Evolutionary conservation across 2,888 invertebrate genomes (phyloP).

Genomic region (Melipona beecheii): DNA sequence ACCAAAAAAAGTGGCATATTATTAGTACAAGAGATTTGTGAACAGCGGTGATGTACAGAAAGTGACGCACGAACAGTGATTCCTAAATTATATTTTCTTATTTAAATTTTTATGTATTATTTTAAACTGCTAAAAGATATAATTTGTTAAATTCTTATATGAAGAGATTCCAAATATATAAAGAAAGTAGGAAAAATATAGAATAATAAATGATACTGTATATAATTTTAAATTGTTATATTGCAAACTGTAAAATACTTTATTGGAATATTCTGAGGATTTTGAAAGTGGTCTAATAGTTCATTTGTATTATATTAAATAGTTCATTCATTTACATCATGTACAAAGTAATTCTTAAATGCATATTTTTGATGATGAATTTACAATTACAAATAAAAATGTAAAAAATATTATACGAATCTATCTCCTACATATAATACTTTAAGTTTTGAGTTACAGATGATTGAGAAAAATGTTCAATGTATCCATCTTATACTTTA

Average conservation of each 20-base stretch:
- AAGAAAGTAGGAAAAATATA: neutral
- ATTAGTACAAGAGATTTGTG: constrained; percentile 69
- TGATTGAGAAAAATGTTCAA: no score
- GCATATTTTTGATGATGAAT: no score
- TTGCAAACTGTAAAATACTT: neutral
- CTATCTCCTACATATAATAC: no score
- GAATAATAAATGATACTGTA: neutral
- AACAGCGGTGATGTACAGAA: constrained; percentile 36
- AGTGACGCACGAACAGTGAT: constrained; percentile 27
- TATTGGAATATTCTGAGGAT: neutral
- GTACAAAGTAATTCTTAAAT: no score
- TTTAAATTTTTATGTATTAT: neutral
- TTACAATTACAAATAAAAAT: no score
- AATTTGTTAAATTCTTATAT: neutral
- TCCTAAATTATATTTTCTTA: constrained; percentile 16
- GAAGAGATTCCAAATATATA: neutral
- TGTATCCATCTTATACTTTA: no score
- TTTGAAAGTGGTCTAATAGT: neutral
- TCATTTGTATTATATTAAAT: no score
- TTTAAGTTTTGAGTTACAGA: no score
- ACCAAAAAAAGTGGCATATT: constrained; percentile 76
- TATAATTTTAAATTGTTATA: neutral
- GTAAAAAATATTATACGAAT: no score
- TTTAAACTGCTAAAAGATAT: neutral
- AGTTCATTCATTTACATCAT: no score